Evolutionary conservation across 2,888 invertebrate species (phyloP), one percentile per base, ranked within the genome.

Genomic region (Patella depressa): DNA sequence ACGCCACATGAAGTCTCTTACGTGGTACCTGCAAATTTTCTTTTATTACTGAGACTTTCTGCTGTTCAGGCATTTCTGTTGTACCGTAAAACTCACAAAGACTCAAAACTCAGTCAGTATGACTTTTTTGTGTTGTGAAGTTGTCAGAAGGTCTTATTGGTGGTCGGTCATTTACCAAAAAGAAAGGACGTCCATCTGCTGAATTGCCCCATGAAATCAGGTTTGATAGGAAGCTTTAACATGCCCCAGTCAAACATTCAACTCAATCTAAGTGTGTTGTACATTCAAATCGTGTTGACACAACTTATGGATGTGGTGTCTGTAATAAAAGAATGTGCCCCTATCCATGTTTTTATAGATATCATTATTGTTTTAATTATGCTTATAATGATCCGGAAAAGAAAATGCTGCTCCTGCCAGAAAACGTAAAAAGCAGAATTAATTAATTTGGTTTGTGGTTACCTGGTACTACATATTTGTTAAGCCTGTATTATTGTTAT

Each of bases 61-160:
- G 65, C 65, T n/a, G 65, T 65, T 65, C 65, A 65, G 24, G 65
- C 65, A n/a, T 65, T 65, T 65, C n/a, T 65, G n/a, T n/a, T 65
- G 24, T 19, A 65, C 14, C n/a, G 24, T 11, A 65, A 65, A 65
- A 9, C 24, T 3, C 65, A 65, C 65, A 65, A 2, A 19, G 65
- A 65, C 24, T 65, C 65, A 65, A 65, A 65, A 65, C 24, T 65
- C 9, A 19, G 19, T 12, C 65, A n/a, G 24, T 11, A 65, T 65
- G 65, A 65, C 65, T 65, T 65, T 65, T 65, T 65, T 19, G 7
- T 65, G 9, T 65, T 19, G 7, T 65, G 9, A n/a, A 65, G 24
- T 65, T 65, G 65, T n/a, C 65, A 19, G 65, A 65, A 9, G 65
- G 65, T n/a, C 24, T 65, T n/a, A 65, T 65, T 19, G 65, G 65